Evolutionary conservation across 2,888 invertebrate species (phyloP).

Genomic region (Cancer borealis): DNA sequence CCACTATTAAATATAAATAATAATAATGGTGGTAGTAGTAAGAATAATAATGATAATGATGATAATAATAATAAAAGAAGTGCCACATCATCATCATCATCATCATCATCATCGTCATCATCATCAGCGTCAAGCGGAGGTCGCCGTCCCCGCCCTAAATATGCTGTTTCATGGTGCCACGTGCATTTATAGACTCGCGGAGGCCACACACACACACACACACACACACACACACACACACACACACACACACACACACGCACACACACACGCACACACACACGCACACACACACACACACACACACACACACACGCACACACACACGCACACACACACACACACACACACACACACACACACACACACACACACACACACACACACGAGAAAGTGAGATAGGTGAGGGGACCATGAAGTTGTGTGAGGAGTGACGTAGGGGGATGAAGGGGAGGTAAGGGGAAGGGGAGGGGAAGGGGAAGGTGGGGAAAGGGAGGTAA

Average conservation of each 20-base stretch:
- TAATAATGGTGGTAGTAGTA: not conserved
- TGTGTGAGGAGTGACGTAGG: not conserved
- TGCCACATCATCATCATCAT: not conserved
- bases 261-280: not conserved
- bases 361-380: not conserved
- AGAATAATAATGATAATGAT: not conserved
- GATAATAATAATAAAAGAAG: not conserved
- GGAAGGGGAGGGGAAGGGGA: too few relatives aligned
- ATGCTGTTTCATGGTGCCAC: not conserved
- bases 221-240: conserved; percentile 31
- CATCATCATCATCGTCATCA: not conserved
- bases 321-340: too few relatives aligned
- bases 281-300: conserved; percentile 18
- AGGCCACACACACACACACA: not conserved
- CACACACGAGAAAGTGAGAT: not conserved
- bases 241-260: conserved; percentile 34
- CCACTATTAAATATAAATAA: too few relatives aligned
- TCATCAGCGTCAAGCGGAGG: not conserved
- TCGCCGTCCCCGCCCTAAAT: not conserved
- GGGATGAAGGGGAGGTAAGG: not conserved
- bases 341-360: conserved; percentile 17
- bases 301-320: conserved; percentile 21
- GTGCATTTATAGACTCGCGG: not conserved
- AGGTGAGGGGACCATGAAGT: not conserved
- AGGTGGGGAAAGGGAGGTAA: not conserved